Evolutionary conservation across 2,888 invertebrate species (phyloP), one percentile per base, ranked within the genome.

Genomic region (Cheilosia grossa): DNA sequence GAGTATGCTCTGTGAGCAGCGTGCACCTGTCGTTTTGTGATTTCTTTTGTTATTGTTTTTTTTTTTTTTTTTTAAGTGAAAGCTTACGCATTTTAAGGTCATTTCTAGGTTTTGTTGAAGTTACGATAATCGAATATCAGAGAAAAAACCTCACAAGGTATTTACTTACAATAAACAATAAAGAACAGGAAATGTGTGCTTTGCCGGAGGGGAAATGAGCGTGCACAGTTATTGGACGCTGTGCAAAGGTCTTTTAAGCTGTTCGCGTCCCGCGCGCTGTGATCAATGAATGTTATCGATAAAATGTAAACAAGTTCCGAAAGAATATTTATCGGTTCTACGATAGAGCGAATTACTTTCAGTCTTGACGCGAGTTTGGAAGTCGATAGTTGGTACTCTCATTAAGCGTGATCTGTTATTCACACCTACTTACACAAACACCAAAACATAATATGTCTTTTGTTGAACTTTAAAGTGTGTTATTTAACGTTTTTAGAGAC

Each of bases 51-150:
- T 49, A n/a, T 70, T 44, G 47, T 42, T 37, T 42, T 47, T 47
- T 47, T 64, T 21, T 66, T 63, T 58, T 56, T 70, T 54, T 54
- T 64, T 64, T 58, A 54, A 79, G 83, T 80, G 83, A 83, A 83
- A 83, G 83, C 80, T 69, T 33, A 80, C 83, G 70, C 74, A 83
- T 66, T 64, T 75, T 42, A 80, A 83, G 83, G 83, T 83, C 83
- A 44, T 70, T 79, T 79, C 83, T 79, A 83, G 83, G 79, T 67
- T 83, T 53, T 59, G 30, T 80, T 42, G 42, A 69, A 33, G 42
- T 75, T 75, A 42, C 58, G 21, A 75, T 74, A 83, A 80, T 80
- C 64, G 74, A 80, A 54, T 44, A 67, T 77, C 58, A 19, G 54
- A 42, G 51, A 75, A 47, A 27, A 61, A 75, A 72, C 58, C 66